Base-by-base conservation (phyloP, 1,140 invertebrate genomes). In the Gonatopus flavifemur region DNA sequence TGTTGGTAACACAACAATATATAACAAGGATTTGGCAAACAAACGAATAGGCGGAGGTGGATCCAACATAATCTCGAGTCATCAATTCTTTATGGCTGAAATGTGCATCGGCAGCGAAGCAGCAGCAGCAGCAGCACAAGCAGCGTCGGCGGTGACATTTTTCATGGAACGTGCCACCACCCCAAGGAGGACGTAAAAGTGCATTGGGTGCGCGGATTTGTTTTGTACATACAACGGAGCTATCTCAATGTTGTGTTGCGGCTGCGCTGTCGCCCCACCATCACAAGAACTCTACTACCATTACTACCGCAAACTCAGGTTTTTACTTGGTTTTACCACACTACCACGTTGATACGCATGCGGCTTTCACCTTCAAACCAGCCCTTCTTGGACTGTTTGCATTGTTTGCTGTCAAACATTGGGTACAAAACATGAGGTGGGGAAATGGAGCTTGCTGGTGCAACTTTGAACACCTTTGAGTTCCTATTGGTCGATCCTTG, bases 341-440 rank as follows among this genome's bases (percentile, higher is more conserved):
- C 30, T 32, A 24, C n/a, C 8, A 20, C 19, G 38, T 41, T 3
- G 19, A 24, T 41, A 57, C 24, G 35, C 38, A 28, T 12, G 19
- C 21, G 13, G 12, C 45, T 21, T 31, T 48, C 47, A 62, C 44
- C 57, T 54, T 49, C 51, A 38, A 57, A 56, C 57, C 49, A 31
- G 43, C 56, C 52, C 31, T 40, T 24, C 37, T 52, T 45, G 39
- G 55, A 39, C 50, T 65, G 64, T 67, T 66, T 65, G 61, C 70
- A 71, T 67, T 70, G 61, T 75, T 74, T 72, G 64, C 61, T 66
- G 69, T 69, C 70, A 74, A 73, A 74, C 72, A 74, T 71, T 72
- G 71, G 67, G 55, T 51, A 50, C 59, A 67, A 67, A 66, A 57
- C 52, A 57, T 13, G 28, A 38, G 43, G 58, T 55, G 55, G 67